Percentiles rank a stretch among this genome's conserved stretches.
These are phyloP conservation scores for Drosophila picticornis DNA, from an alignment of 2,888 invertebrate species.

Conservation along the genomic window DNA sequence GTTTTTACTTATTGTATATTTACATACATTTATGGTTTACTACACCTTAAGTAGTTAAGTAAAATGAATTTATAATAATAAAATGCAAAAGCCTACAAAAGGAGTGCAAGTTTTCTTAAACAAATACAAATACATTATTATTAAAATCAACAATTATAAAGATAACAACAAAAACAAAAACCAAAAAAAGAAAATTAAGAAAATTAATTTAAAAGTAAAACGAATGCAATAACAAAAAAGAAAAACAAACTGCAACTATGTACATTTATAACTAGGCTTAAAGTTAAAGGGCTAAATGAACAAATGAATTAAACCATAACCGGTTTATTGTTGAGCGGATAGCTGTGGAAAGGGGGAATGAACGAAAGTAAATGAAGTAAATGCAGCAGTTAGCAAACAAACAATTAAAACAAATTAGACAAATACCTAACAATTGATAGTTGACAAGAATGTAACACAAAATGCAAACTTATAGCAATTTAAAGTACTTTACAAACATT, in stretches of 20 bases:
- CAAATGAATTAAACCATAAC: constrained; percentile 33
- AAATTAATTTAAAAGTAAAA: constrained; percentile 21
- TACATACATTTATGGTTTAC: constrained; percentile 64
- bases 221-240: constrained; percentile 16
- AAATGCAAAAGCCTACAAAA: constrained; percentile 34
- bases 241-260: constrained; percentile 31
- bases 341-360: constrained; percentile 1
- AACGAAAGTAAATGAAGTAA: constrained; percentile 12
- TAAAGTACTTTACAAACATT: constrained; percentile 78
- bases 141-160: constrained; percentile 31
- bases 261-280: constrained; percentile 72
- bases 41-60: constrained; percentile 73
- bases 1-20: constrained; percentile 55
- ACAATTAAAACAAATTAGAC: constrained; percentile 40
- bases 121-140: constrained; percentile 41
- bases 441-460: constrained; percentile 69
- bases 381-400: constrained; percentile 40
- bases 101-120: constrained; percentile 67
- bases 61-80: constrained; percentile 71
- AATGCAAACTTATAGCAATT: constrained; percentile 81
- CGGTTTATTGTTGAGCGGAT: constrained; percentile 26
- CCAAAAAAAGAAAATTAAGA: constrained; percentile 28
- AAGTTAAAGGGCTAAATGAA: constrained; percentile 43
- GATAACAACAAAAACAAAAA: constrained; percentile 26
- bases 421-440: constrained; percentile 48